Percentiles rank a stretch among this genome's conserved stretches.
phyloP scores from a whole-genome alignment of 2,888 invertebrate genomes.

The Vesta saturnalis region DNA sequence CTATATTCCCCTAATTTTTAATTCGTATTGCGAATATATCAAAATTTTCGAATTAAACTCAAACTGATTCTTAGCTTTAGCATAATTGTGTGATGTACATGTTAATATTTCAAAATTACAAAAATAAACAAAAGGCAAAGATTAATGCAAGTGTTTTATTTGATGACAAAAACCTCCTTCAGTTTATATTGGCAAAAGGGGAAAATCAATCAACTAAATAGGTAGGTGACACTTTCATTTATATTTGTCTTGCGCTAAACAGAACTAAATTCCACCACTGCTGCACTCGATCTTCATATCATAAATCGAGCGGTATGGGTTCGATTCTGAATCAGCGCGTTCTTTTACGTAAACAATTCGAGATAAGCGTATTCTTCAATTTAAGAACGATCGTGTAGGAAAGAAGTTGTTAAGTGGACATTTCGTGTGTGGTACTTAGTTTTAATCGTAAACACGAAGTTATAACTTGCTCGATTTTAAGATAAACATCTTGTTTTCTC shows the following conservation, averaged over 20 bases:
- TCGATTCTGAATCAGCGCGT: not conserved
- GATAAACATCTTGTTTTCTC: conserved; percentile 48
- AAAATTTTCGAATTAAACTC: conserved; percentile 57
- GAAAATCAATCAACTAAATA: conserved; percentile 47
- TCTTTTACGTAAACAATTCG: not conserved
- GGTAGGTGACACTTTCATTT: conserved; percentile 59
- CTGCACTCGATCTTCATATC: conserved; percentile 17
- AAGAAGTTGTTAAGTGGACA: conserved; percentile 45
- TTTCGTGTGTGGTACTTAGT: conserved; percentile 52
- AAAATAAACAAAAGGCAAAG: conserved; percentile 62
- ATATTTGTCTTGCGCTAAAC: conserved; percentile 48
- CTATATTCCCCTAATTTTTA: conserved; percentile 51
- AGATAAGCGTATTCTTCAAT: conserved; percentile 40
- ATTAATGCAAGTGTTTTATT: conserved; percentile 53
- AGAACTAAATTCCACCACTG: conserved; percentile 60
- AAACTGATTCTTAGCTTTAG: conserved; percentile 52
- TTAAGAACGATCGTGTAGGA: conserved; percentile 49
- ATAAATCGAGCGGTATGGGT: not conserved
- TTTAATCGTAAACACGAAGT: conserved; percentile 35
- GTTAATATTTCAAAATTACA: conserved; percentile 63
- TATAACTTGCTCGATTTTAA: conserved; percentile 42
- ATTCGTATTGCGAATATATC: conserved; percentile 47
- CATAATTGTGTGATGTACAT: conserved; percentile 64
- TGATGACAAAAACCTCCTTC: conserved; percentile 35
- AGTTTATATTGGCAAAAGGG: not conserved